phyloP scores from a whole-genome alignment of 2,888 invertebrate genomes.

The Epinotia ramella region DNA sequence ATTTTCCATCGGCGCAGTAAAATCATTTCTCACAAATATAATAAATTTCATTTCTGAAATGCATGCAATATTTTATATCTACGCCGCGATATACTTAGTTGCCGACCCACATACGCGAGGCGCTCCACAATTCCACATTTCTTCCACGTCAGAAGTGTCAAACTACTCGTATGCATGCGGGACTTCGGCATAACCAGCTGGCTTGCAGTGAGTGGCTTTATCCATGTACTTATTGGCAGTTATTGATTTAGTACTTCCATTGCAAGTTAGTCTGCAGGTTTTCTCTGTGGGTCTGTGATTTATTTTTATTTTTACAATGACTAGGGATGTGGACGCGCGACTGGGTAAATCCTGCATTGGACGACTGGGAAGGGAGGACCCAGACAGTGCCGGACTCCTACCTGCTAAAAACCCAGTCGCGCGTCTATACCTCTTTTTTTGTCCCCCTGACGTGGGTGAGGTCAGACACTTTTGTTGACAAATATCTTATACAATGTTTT shows the following conservation, averaged over 20 bases:
- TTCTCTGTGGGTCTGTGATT: not conserved
- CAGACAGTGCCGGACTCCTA: too few species aligned
- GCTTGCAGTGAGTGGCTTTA: conserved; percentile 1
- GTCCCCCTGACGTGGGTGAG: too few species aligned
- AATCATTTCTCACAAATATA: not conserved
- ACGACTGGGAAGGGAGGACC: too few species aligned
- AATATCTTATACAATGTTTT: too few species aligned
- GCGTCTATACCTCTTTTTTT: too few species aligned
- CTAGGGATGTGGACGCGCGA: too few species aligned
- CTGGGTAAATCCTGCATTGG: too few species aligned
- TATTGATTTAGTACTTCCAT: not conserved
- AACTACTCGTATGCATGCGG: conserved; percentile 17
- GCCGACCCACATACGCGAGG: conserved; percentile 19
- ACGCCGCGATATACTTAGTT: not conserved
- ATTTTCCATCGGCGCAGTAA: not conserved
- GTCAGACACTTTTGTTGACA: too few species aligned
- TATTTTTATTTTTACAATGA: too few species aligned
- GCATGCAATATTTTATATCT: conserved; percentile 2
- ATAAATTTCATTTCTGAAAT: conserved; percentile 10
- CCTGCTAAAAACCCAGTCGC: too few species aligned
- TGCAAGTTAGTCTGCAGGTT: not conserved
- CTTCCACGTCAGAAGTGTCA: conserved; percentile 43
- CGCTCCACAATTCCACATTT: conserved; percentile 25
- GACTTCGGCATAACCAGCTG: not conserved
- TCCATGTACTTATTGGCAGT: conserved; percentile 10